A percentile compares a stretch with the other conserved stretches of the same genome.
Conservation (phyloP, 1,140 invertebrate species). For the Formica exsecta region DNA sequence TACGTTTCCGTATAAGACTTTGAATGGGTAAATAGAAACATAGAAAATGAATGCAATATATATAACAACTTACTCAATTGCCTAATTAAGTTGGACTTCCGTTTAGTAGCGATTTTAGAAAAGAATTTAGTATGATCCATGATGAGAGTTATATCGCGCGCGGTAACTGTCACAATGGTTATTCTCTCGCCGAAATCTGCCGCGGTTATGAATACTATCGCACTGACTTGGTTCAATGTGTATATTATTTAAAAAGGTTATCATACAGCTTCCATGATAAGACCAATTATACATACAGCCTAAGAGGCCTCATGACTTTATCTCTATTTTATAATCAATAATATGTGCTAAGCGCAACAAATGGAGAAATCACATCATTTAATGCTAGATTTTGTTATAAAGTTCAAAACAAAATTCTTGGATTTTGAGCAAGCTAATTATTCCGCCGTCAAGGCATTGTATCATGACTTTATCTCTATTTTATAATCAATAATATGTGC, state of each 20-base stretch:
- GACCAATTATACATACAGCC: no score
- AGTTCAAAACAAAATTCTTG: no score
- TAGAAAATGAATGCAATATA: neutral
- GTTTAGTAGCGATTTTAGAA: constrained; percentile 69
- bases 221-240: neutral
- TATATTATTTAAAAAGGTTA: neutral
- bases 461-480: no score
- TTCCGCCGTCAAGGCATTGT: no score
- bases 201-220: neutral
- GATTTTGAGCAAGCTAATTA: no score
- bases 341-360: no score
- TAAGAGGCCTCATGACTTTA: no score
- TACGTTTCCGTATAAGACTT: neutral
- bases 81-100: constrained; percentile 79
- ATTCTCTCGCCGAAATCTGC: neutral
- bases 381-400: no score
- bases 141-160: neutral
- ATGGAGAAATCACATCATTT: no score
- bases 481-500: no score
- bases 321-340: no score
- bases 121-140: constrained; percentile 81
- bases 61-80: constrained; percentile 76
- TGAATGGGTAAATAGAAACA: neutral
- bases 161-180: neutral
- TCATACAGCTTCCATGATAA: neutral